Evolutionary conservation across 1,140 invertebrate genomes (phyloP).

Genomic region (Stratiolaelaps scimitus): DNA sequence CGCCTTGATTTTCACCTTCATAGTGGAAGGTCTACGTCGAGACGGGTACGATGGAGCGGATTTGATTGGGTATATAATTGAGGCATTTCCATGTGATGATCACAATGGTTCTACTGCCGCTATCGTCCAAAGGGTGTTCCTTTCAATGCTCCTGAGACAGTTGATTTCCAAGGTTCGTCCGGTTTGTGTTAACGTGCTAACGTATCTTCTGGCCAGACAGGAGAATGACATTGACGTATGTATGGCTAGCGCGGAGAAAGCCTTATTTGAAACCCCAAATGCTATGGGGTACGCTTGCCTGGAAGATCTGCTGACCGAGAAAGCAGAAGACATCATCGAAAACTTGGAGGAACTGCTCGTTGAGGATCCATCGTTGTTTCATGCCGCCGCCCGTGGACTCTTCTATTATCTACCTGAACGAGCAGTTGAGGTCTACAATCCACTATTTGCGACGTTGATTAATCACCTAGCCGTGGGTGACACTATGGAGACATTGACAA

Average conservation of each 20-base stretch:
- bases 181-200: neutral
- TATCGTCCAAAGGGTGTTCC: too few species aligned
- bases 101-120: too few species aligned
- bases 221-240: neutral
- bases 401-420: neutral
- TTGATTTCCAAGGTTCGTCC: too few species aligned
- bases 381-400: neutral
- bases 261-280: neutral
- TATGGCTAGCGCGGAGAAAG: slow-evolving; percentile 5
- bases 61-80: slow-evolving; percentile 15
- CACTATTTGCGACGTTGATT: neutral
- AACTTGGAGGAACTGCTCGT: neutral
- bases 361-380: neutral
- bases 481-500: neutral
- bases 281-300: neutral
- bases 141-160: too few species aligned
- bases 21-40: neutral
- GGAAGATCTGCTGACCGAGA: slow-evolving; percentile 9
- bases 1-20: slow-evolving; percentile 16
- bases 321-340: neutral
- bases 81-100: neutral
- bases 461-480: slow-evolving; percentile 11
- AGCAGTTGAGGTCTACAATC: neutral
- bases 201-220: neutral
- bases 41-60: neutral